phyloP scores from a whole-genome alignment of 2,888 invertebrate genomes.

The Sarcophaga subvicina region DNA sequence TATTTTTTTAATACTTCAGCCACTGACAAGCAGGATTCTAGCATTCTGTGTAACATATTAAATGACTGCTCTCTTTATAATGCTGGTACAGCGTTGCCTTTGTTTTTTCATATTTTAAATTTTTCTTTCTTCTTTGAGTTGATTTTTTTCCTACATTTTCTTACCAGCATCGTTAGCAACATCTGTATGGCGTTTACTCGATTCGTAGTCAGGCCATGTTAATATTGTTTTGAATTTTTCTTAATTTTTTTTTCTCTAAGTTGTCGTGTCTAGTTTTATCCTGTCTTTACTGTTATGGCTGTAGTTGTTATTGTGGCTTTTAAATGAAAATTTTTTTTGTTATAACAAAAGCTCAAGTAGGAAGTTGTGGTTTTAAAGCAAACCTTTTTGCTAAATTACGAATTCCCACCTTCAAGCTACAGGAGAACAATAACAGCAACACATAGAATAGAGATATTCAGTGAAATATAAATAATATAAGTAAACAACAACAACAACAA shows the following conservation, averaged over 20 bases:
- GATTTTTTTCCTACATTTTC: not conserved
- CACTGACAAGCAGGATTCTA: not conserved
- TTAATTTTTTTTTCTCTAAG: not conserved
- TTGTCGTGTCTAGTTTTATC: not conserved
- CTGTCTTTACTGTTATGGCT: not conserved
- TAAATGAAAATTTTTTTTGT: constrained; percentile 15
- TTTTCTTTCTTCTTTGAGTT: not conserved
- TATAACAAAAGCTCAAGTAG: constrained; percentile 56
- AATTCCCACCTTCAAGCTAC: constrained; percentile 36
- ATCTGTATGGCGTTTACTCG: constrained; percentile 7
- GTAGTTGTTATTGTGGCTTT: constrained; percentile 37
- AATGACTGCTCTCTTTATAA: not conserved
- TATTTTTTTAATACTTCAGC: not conserved
- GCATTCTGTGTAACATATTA: not conserved
- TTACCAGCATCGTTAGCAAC: not conserved
- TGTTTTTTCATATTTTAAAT: not conserved
- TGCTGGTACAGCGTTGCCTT: not conserved
- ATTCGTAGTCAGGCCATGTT: constrained; percentile 3
- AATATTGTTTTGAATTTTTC: constrained; percentile 3
- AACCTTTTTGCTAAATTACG: constrained; percentile 62
- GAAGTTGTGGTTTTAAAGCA: constrained; percentile 56
- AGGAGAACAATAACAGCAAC: not conserved
- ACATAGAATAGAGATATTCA: not conserved
- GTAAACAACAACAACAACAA: not conserved
- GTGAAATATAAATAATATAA: constrained; percentile 12